These are phyloP conservation scores for Drosophila paranaensis DNA, from an alignment of 2,888 invertebrate genomes.

Conservation along the genomic window DNA sequence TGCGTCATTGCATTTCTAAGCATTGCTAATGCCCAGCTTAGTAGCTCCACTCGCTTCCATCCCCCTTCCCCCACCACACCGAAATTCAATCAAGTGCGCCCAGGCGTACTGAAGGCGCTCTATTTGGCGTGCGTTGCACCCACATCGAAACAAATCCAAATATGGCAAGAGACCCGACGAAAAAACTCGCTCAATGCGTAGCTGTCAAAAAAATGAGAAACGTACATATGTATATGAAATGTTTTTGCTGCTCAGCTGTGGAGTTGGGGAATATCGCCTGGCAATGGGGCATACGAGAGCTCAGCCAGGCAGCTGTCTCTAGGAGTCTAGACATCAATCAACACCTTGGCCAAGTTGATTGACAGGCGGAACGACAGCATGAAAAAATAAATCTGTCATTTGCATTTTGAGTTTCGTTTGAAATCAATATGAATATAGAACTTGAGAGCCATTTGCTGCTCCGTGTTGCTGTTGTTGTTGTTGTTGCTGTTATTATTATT, in stretches of 20 bases:
- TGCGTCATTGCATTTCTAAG: slow-evolving; percentile 62
- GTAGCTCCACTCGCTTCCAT: slow-evolving; percentile 35
- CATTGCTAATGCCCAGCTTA: slow-evolving; percentile 63
- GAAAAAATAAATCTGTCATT: slow-evolving; percentile 79
- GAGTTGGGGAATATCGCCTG: slow-evolving; percentile 11
- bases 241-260: slow-evolving; percentile 18
- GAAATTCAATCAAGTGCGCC: slow-evolving; percentile 47
- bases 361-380: slow-evolving; percentile 71
- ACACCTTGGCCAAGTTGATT: slow-evolving; percentile 74
- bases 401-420: slow-evolving; percentile 73
- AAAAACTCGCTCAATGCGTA: slow-evolving; percentile 35
- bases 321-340: slow-evolving; percentile 73
- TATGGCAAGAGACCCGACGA: slow-evolving; percentile 24
- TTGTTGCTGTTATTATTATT: slow-evolving; percentile 51
- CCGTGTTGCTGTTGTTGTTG: slow-evolving; percentile 40
- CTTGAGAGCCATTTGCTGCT: slow-evolving; percentile 48
- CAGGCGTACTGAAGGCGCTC: slow-evolving; percentile 44
- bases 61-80: neutral
- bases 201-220: slow-evolving; percentile 63
- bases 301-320: slow-evolving; percentile 35
- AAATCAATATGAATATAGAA: slow-evolving; percentile 74
- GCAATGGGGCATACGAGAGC: slow-evolving; percentile 6
- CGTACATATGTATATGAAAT: slow-evolving; percentile 49
- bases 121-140: slow-evolving; percentile 53
- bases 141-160: slow-evolving; percentile 33